These are phyloP conservation scores for Numida meleagris DNA, from an alignment of 2,113 vertebrate genomes.

Conservation along the genomic window DNA sequence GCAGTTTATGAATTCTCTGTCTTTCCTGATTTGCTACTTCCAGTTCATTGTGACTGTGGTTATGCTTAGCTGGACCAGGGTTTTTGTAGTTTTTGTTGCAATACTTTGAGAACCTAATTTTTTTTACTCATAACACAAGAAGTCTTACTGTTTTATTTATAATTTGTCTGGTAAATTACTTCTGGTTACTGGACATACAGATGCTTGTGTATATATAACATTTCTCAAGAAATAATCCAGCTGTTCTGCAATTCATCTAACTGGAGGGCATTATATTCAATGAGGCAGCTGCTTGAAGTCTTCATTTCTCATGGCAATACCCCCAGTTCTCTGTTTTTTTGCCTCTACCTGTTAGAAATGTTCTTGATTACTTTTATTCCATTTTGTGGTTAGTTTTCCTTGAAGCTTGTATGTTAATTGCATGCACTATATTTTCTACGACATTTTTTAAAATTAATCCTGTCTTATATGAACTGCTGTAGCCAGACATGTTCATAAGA, in stretches of 20 bases:
- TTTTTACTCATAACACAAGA: neutral
- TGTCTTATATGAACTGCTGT: neutral
- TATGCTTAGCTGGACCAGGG: neutral
- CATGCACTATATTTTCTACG: neutral
- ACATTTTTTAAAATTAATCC: neutral
- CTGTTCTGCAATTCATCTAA: conserved; percentile 30
- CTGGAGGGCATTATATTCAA: neutral
- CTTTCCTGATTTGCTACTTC: neutral
- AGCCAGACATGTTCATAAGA: neutral
- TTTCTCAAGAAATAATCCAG: conserved; percentile 11
- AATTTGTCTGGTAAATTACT: neutral
- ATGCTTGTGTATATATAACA: neutral
- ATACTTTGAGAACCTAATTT: neutral
- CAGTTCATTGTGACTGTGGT: neutral
- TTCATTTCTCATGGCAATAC: conserved; percentile 8
- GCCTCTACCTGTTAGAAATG: conserved; percentile 28
- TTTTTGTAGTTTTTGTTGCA: neutral
- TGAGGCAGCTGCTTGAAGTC: conserved; percentile 8
- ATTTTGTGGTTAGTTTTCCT: neutral
- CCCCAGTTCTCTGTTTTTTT: neutral
- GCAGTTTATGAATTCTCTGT: neutral
- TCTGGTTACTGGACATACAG: neutral
- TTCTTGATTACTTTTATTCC: neutral
- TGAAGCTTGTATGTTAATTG: neutral
- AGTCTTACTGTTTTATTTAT: neutral